Evolutionary conservation across 2,113 vertebrate species (phyloP).

Genomic region (Puma concolor): DNA sequence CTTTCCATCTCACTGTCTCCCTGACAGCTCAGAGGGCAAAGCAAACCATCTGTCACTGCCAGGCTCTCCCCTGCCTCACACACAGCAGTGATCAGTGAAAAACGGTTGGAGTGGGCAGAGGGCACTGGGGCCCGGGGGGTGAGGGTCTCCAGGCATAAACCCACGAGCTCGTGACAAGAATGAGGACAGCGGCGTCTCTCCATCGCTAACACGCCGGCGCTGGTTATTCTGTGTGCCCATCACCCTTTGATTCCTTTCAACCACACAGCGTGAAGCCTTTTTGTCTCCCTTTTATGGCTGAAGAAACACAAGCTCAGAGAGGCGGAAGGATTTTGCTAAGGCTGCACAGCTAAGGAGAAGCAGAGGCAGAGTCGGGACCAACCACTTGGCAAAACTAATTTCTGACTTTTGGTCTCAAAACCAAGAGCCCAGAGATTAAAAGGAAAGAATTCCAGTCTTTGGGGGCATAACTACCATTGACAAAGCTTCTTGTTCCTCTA

Average conservation of each 20-base stretch:
- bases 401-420: background rate
- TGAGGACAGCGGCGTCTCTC: background rate
- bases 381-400: background rate
- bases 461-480: background rate
- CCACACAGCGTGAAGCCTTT: background rate
- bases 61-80: background rate
- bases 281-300: background rate
- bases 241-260: background rate
- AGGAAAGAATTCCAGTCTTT: background rate
- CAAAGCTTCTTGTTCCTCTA: background rate
- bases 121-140: too few species aligned
- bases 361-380: background rate
- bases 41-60: background rate
- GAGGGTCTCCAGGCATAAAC: background rate
- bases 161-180: rapidly evolving
- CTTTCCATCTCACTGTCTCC: background rate
- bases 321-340: background rate
- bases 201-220: background rate
- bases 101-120: background rate
- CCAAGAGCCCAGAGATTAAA: background rate
- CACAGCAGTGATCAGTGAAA: background rate
- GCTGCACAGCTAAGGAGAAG: background rate
- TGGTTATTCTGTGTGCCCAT: rapidly evolving
- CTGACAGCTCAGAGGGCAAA: background rate
- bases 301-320: background rate